A percentile compares a stretch with the other conserved stretches of the same genome.
Conservation (phyloP, 2,888 invertebrate species). For the Drosophila lacicola region DNA sequence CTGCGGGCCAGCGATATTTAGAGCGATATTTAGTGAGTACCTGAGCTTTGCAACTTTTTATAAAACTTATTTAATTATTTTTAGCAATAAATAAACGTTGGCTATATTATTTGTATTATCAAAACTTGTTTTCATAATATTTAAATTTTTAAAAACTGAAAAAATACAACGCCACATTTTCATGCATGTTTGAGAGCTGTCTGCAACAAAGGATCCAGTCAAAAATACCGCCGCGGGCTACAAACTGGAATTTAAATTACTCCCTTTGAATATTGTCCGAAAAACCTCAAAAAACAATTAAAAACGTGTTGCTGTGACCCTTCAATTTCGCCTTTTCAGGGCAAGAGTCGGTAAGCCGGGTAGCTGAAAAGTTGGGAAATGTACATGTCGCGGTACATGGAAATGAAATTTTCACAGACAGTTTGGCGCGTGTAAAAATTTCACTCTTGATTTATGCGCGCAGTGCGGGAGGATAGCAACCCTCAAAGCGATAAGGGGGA, state of each 20-base stretch:
- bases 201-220: constrained; percentile 1
- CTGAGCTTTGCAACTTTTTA: not conserved
- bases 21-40: constrained; percentile 3
- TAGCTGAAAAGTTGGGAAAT: constrained; percentile 19
- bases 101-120: too few species aligned
- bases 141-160: not conserved
- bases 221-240: constrained; percentile 28
- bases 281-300: constrained; percentile 71
- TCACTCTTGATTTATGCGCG: constrained; percentile 70
- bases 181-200: not conserved
- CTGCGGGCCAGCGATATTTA: constrained; percentile 54
- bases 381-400: constrained; percentile 57
- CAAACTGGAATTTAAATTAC: constrained; percentile 61
- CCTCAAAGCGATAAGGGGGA: not conserved
- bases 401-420: constrained; percentile 75
- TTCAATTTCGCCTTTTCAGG: constrained; percentile 26
- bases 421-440: constrained; percentile 77
- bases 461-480: constrained; percentile 14
- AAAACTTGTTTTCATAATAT: not conserved
- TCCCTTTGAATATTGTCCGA: constrained; percentile 46
- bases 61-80: too few species aligned
- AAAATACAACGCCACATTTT: not conserved
- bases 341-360: constrained; percentile 15
- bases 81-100: too few species aligned
- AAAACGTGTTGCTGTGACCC: constrained; percentile 64